Conservation (phyloP, 1,140 invertebrate genomes). For the Diachasma alloeum region DNA sequence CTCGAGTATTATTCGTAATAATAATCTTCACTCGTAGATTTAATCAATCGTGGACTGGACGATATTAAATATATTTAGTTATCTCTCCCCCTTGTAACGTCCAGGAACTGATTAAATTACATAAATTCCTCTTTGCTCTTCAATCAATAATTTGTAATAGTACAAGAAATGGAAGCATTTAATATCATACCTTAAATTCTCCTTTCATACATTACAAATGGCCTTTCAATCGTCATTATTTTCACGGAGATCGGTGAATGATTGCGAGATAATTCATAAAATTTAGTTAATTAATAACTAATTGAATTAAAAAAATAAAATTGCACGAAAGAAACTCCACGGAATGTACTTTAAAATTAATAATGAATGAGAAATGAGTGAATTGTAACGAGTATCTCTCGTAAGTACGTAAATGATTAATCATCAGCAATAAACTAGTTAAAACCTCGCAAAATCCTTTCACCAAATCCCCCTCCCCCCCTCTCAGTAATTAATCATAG, state of each 20-base stretch:
- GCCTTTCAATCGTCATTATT: neutral
- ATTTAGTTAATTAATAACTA: neutral
- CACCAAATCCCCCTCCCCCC: neutral
- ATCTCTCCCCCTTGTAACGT: conserved; percentile 44
- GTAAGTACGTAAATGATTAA: conserved; percentile 5
- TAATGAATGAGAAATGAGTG: neutral
- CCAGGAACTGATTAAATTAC: conserved; percentile 60
- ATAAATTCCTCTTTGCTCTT: conserved; percentile 50
- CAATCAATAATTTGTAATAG: conserved; percentile 39
- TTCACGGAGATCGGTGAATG: conserved; percentile 14
- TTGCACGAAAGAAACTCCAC: neutral
- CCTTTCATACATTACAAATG: conserved; percentile 15
- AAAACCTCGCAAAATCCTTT: neutral
- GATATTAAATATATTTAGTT: conserved; percentile 31
- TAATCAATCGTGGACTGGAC: conserved; percentile 24
- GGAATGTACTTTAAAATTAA: neutral
- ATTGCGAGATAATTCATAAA: conserved; percentile 19
- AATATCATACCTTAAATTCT: conserved; percentile 45
- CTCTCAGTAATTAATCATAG: neutral
- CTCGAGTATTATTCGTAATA: conserved; percentile 58
- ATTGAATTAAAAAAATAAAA: neutral
- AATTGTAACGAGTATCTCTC: neutral
- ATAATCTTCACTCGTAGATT: conserved; percentile 44
- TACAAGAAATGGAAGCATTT: conserved; percentile 64
- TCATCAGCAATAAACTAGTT: neutral